Evolutionary conservation across 2,113 vertebrate species (phyloP).

Genomic region (Bufo gargarizans): DNA sequence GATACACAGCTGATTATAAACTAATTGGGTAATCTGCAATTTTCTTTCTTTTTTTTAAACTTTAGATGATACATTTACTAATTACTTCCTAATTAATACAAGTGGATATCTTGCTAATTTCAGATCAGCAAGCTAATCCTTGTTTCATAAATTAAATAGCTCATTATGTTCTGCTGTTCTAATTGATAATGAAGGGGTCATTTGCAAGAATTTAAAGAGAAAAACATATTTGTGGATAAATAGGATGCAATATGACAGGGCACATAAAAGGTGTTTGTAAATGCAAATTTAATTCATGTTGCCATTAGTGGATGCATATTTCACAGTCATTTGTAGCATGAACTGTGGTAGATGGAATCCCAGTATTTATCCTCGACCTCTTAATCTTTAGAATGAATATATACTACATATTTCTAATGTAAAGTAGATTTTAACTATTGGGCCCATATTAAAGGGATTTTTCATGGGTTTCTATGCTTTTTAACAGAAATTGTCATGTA

Average conservation of each 20-base stretch:
- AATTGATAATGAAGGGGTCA: conserved; percentile 48
- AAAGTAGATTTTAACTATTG: too few species aligned
- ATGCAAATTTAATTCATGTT: conserved; percentile 12
- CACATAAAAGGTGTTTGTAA: background rate
- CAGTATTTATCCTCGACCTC: background rate
- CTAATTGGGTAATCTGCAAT: conserved; percentile 48
- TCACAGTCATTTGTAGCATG: background rate
- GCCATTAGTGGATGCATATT: conserved; percentile 1
- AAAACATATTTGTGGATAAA: conserved; percentile 36
- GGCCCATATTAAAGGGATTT: too few species aligned
- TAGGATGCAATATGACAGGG: background rate
- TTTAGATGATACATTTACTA: conserved; percentile 49
- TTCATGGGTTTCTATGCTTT: too few species aligned
- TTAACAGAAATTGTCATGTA: too few species aligned
- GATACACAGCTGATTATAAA: conserved; percentile 47
- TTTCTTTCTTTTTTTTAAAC: conserved; percentile 11
- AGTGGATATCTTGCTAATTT: conserved; percentile 44
- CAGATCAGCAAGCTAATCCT: conserved; percentile 41
- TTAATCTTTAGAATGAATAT: too few species aligned
- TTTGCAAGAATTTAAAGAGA: conserved; percentile 19
- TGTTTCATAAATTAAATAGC: conserved; percentile 46
- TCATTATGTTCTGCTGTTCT: conserved; percentile 34
- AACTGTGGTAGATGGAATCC: background rate
- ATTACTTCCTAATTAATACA: conserved; percentile 53
- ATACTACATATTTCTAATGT: too few species aligned